These are phyloP conservation scores for Dendrolimus kikuchii DNA, from an alignment of 1,140 invertebrate genomes.

Conservation along the genomic window DNA sequence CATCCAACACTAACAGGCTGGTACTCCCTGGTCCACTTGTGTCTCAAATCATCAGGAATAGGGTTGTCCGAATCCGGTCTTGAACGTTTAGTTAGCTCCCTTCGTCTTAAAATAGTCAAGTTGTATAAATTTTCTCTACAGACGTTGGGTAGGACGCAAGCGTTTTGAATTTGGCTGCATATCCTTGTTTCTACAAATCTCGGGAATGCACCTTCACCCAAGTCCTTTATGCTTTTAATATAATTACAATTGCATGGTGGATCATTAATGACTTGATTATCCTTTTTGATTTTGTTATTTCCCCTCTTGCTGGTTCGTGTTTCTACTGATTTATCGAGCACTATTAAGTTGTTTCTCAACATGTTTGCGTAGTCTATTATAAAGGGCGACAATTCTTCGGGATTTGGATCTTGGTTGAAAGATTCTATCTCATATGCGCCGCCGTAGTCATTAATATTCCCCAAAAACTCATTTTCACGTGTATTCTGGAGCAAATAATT, in stretches of 20 bases:
- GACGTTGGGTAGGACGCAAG: slow-evolving; percentile 31
- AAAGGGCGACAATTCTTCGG: slow-evolving; percentile 41
- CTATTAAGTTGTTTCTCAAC: slow-evolving; percentile 53
- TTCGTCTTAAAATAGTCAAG: slow-evolving; percentile 40
- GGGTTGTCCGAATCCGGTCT: slow-evolving; percentile 20
- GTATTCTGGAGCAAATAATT: slow-evolving; percentile 45
- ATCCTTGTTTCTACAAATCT: slow-evolving; percentile 30
- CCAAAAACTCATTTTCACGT: slow-evolving; percentile 26
- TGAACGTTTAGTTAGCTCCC: slow-evolving; percentile 6
- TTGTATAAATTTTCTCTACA: slow-evolving; percentile 35
- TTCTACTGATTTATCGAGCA: slow-evolving; percentile 56
- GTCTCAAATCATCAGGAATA: slow-evolving; percentile 35
- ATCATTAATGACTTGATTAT: slow-evolving; percentile 29
- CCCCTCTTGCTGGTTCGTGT: slow-evolving; percentile 54
- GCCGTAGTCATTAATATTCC: slow-evolving; percentile 23
- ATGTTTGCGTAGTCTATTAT: slow-evolving; percentile 58
- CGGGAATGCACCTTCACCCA: slow-evolving; percentile 36
- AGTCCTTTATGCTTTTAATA: slow-evolving; percentile 17
- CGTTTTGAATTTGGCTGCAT: slow-evolving; percentile 24
- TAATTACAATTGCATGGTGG: slow-evolving; percentile 42
- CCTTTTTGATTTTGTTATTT: slow-evolving; percentile 40
- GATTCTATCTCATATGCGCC: slow-evolving; percentile 27
- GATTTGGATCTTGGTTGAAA: slow-evolving; percentile 26
- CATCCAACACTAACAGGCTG: slow-evolving; percentile 39
- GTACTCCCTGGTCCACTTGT: slow-evolving; percentile 36